Base-by-base conservation (phyloP, 2,888 invertebrate genomes). In the Agonopterix alstromeriana region DNA sequence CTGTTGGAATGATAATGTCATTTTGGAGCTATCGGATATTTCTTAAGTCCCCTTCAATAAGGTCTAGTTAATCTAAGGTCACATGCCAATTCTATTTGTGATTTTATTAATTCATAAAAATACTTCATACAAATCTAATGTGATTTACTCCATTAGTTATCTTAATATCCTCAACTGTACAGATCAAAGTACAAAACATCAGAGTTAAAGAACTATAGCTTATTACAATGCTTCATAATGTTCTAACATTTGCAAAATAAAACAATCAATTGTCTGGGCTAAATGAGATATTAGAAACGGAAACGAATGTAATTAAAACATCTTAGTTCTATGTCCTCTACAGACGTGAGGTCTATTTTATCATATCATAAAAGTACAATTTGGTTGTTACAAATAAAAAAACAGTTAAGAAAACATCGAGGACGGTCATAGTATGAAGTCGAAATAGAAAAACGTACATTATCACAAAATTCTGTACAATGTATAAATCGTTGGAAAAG, bases 361-460 rank as follows among this genome's bases (percentile, higher is more conserved):
- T 27, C 27, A 27, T 27, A 27, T 27, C 27, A 27, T 27, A 27
- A 27, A 5, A 7, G 27, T 27, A 5, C 27, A 27, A 27, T 27
- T 27, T 27, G 7, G 27, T 27, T 3, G 27, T 5, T 5, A 27
- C 0, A 27, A 27, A 5, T 27, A 27, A 27, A 27, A 27, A 7
- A 27, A 27, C 5, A 27, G 27, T 27, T 27, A 27, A 27, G 27
- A 27, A 27, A 27, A 27, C 27, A 27, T 27, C 27, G 55, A 68
- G 72, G 75, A 73, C 73, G 74, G 73, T 68, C 64, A 63, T 63
- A 55, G 56, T 61, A 56, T 54, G 63, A 61, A 63, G 53, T 65
- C 53, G 48, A 63, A 55, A 57, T 60, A 14, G 53, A 55, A 56
- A 52, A 53, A 48, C 46, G 55, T 55, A 51, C 49, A 46, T 52